Base-by-base conservation (phyloP, 2,113 vertebrate genomes). In the Heterocephalus glaber region DNA sequence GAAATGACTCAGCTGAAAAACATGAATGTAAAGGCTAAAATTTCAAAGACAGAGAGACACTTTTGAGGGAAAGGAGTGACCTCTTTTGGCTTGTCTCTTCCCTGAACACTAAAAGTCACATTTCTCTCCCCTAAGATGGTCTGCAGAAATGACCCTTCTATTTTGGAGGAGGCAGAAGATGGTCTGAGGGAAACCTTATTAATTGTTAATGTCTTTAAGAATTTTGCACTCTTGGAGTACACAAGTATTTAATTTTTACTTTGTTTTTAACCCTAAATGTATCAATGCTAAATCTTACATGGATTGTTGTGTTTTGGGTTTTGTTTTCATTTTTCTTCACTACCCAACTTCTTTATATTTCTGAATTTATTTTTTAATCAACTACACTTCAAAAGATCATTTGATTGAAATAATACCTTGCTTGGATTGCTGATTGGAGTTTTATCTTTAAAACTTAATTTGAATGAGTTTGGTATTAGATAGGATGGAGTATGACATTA, bases 391-490 rank as follows among this genome's bases (percentile, higher is more conserved):
- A 86, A 92, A 95, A 92, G 49, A 28, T 89, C 61, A 95, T 97
- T 74, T 96, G 95, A 96, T 5, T 97, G 95, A 97, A 97, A 94
- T 97, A 90, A 89, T 96, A 95, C 86, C 41, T 90, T 96, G 89
- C 89, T 95, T 80, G 88, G 19, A 92, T 6, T 47, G 33, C 47
- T 96, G 87, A 86, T 97, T 98, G 80, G 97, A 97, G 94, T 97
- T 98, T 98, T 97, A 77, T 74, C 90, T 97, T 96, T 95, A 97
- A 98, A 97, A 96, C 88, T 44, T 95, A 92, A 98, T 97, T 97
- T 89, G 94, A 98, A 96, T 81, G 72, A 97, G 95, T 95, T 56
- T 96, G 41, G 91, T 94, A 74, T 94, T 89, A 92, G 63, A 86
- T 91, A 63, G 95, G 47, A 63, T 80, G 92, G 30, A 16, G 17